phyloP scores from a whole-genome alignment of 1,140 invertebrate genomes.

The Teleogryllus occipitalis region DNA sequence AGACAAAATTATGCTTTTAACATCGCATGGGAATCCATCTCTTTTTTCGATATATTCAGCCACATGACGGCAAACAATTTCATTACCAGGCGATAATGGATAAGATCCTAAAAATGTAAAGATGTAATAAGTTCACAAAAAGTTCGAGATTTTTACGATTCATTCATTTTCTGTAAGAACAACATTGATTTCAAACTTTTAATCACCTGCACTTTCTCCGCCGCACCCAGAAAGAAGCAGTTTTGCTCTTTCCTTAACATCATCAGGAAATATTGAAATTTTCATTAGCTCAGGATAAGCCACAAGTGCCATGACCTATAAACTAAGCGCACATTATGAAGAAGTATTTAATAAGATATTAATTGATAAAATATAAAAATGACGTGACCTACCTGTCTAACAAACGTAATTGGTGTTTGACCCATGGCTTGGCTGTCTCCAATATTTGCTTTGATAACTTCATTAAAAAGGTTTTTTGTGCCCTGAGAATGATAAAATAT shows the following conservation, averaged over 20 bases:
- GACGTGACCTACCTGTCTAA: conserved; percentile 29
- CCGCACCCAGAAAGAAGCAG: conserved; percentile 70
- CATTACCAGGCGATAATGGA: conserved; percentile 87
- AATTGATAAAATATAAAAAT: neutral
- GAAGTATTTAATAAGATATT: too few species aligned
- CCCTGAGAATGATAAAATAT: conserved; percentile 46
- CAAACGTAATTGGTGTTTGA: conserved; percentile 77
- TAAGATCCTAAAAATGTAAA: conserved; percentile 61
- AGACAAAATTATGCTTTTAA: conserved; percentile 75
- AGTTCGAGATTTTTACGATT: too few species aligned
- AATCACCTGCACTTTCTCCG: conserved; percentile 62
- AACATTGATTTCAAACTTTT: too few species aligned
- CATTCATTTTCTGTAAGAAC: too few species aligned
- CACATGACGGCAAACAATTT: conserved; percentile 80
- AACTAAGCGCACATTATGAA: neutral
- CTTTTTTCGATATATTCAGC: conserved; percentile 80
- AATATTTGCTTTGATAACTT: conserved; percentile 95
- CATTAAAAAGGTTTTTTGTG: conserved; percentile 78
- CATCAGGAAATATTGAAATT: conserved; percentile 65
- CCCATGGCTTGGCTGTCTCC: conserved; percentile 99
- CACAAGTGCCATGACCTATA: conserved; percentile 67
- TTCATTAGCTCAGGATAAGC: conserved; percentile 68
- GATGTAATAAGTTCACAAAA: too few species aligned
- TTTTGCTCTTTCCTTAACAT: conserved; percentile 72
- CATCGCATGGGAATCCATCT: conserved; percentile 69